Evolutionary conservation across 2,888 invertebrate genomes (phyloP).

Genomic region (Galerucella nymphaeae): DNA sequence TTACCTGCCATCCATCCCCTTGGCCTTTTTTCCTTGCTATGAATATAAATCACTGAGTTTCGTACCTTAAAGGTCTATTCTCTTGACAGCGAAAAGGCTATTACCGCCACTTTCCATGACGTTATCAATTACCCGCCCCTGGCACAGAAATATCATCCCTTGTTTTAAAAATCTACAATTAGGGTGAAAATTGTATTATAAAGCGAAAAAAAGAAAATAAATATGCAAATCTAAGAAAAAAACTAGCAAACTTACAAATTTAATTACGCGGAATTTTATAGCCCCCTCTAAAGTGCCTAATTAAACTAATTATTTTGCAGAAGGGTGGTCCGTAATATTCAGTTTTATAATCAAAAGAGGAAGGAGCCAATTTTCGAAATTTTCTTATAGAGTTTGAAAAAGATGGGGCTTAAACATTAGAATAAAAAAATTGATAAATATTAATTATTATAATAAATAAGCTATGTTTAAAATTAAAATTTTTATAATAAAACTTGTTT

Average conservation of each 20-base stretch:
- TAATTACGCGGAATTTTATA: conserved; percentile 56
- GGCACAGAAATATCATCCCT: conserved; percentile 41
- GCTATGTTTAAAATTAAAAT: too few relatives aligned
- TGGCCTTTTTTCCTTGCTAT: conserved; percentile 25
- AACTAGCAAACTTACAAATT: conserved; percentile 54
- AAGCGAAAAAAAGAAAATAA: conserved; percentile 46
- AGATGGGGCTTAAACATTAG: too few relatives aligned
- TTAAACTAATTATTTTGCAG: conserved; percentile 53
- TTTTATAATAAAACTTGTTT: background rate
- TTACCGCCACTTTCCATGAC: conserved; percentile 36
- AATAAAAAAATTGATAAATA: too few relatives aligned
- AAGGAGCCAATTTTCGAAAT: background rate
- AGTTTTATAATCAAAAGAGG: background rate
- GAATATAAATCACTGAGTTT: conserved; percentile 39
- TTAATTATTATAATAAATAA: too few relatives aligned
- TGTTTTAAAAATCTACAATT: conserved; percentile 46
- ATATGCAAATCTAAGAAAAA: conserved; percentile 47
- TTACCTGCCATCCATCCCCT: conserved; percentile 7
- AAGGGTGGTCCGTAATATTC: background rate
- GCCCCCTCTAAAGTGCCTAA: conserved; percentile 56
- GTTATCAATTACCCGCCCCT: conserved; percentile 46
- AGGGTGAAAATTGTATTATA: conserved; percentile 46
- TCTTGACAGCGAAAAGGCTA: conserved; percentile 36
- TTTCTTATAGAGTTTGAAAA: background rate
- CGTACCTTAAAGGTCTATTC: conserved; percentile 35